phyloP scores from a whole-genome alignment of 2,797 vertebrate species.

The Furcifer pardalis region DNA sequence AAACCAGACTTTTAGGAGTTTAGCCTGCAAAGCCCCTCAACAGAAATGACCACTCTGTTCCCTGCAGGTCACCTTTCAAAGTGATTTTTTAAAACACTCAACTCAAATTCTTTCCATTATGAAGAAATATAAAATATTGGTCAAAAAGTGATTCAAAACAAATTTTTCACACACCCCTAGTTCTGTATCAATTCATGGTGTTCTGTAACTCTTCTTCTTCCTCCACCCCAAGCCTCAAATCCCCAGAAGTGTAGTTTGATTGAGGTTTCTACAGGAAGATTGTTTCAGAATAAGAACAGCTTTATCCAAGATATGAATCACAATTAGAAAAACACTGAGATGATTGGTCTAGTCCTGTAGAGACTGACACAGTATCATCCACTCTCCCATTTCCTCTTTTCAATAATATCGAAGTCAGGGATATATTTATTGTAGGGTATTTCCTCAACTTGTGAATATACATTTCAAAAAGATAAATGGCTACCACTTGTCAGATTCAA shows the following conservation, averaged over 20 bases:
- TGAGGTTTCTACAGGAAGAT: neutral
- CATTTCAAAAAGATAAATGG: neutral
- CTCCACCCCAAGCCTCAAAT: neutral
- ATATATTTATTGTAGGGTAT: constrained; percentile 22
- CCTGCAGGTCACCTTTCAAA: too few relatives aligned
- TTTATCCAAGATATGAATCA: neutral
- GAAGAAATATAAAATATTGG: too few relatives aligned
- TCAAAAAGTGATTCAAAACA: too few relatives aligned
- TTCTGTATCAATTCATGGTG: neutral
- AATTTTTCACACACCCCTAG: neutral
- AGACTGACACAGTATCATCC: constrained; percentile 11
- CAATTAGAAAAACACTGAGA: neutral
- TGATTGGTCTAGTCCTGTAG: neutral
- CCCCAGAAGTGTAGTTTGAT: neutral
- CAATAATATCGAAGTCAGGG: constrained; percentile 41
- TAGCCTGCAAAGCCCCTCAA: too few relatives aligned
- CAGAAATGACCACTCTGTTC: too few relatives aligned
- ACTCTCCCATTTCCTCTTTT: neutral
- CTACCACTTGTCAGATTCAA: constrained; percentile 22
- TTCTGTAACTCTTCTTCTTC: neutral
- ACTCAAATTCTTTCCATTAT: too few relatives aligned
- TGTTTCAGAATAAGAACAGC: neutral
- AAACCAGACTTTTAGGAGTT: too few relatives aligned
- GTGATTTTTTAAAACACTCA: too few relatives aligned
- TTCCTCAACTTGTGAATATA: constrained; percentile 7